A percentile compares a stretch with the other conserved stretches of the same genome.
Conservation (phyloP, 2,888 invertebrate species). For the Phytoseiulus persimilis region DNA sequence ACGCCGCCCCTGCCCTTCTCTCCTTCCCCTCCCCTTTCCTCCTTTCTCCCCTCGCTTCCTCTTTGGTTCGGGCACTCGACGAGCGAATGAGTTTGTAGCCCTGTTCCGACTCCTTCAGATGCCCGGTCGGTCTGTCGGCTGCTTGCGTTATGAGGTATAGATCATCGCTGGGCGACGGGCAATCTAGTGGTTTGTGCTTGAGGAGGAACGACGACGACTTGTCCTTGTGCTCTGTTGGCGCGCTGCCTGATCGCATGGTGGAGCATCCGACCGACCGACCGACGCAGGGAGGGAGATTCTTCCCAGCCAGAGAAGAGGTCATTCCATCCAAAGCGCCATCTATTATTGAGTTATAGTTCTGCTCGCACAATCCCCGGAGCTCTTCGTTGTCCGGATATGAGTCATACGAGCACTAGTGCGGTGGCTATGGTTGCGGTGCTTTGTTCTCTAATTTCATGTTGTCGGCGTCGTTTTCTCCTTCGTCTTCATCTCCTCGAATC, state of each 20-base stretch:
- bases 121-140: neutral
- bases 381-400: neutral
- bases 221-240: neutral
- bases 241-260: neutral
- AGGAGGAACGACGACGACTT: neutral
- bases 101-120: neutral
- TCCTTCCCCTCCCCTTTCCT: neutral
- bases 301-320: neutral
- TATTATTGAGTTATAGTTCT: constrained; percentile 5
- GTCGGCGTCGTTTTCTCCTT: neutral
- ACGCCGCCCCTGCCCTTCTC: too few relatives aligned
- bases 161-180: neutral
- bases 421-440: neutral
- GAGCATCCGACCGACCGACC: neutral
- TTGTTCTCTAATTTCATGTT: constrained; percentile 5
- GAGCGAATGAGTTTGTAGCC: neutral
- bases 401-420: neutral
- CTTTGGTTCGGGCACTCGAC: neutral
- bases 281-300: neutral
- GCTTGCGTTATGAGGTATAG: constrained; percentile 5
- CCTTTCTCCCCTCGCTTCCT: neutral
- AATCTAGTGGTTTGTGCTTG: neutral
- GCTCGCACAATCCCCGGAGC: neutral
- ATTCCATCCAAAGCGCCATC: neutral
- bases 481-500: neutral